Evolutionary conservation across 2,797 vertebrate genomes (phyloP), one percentile per base, ranked within the genome.

Genomic region (Ciconia nigra): DNA sequence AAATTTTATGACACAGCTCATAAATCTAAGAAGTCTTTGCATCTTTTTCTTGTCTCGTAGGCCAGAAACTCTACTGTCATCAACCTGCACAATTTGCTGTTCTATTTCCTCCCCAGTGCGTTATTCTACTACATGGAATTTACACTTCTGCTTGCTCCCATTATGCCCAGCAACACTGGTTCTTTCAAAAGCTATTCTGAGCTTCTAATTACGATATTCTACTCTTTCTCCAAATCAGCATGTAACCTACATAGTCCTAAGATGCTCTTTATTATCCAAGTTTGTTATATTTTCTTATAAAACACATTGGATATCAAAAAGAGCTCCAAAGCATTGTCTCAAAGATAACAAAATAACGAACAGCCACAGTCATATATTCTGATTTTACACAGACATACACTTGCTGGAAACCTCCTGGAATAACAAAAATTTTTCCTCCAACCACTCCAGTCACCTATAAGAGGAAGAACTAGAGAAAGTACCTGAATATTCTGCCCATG

Each of bases 401-500:
- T 77, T 11, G 5, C 22, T 77, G 67, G 29, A 80, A 85, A 83
- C 8, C 58, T 87, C 39, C 59, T n/a, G 41, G 46, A 95, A 83
- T 65, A 91, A 84, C 37, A 74, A 86, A 31, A 9, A 15, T n/a
- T 65, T 35, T 31, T 37, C 41, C 46, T 9, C 33, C 21, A 54
- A 41, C 22, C 31, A 22, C 49, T 71, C 57, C 15, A 66, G 33
- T 33, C 65, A 79, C 71, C 54, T 29, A 3, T 26, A 62, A 72
- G 26, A 35, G 19, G 65, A 46, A n/a, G 42, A 89, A 83, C 39
- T 24, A 69, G 19, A 65, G 58, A 62, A 94, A 91, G 20, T 79
- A 91, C 71, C 93, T 93, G 93, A 83, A 80, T 85, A 93, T 94
- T 92, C 87, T 79, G 76, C 57, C 61, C 46, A 15, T 49, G 72